These are phyloP conservation scores for Eubasilissa regina DNA, from an alignment of 1,140 invertebrate genomes.

Conservation along the genomic window DNA sequence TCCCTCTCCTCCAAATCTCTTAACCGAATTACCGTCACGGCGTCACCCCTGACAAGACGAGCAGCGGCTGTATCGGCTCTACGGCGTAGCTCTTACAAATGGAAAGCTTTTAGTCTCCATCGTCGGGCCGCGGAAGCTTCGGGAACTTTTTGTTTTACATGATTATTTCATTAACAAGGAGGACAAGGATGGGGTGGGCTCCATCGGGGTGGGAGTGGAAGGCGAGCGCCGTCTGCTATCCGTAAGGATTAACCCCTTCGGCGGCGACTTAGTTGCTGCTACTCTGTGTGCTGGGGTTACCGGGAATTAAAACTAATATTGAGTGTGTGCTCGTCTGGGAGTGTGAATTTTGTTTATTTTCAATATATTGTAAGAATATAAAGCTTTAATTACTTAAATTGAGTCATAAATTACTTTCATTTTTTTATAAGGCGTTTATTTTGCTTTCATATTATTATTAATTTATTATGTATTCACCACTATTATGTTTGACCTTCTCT, in stretches of 20 bases:
- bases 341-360: not conserved
- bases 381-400: too few relatives aligned
- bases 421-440: too few relatives aligned
- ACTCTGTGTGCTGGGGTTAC: conserved; percentile 6
- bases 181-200: conserved; percentile 12
- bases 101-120: conserved; percentile 61
- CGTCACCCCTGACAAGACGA: conserved; percentile 43
- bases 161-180: conserved; percentile 60
- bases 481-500: too few relatives aligned
- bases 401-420: too few relatives aligned
- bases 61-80: conserved; percentile 11
- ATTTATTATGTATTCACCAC: too few relatives aligned
- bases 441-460: too few relatives aligned
- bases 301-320: conserved; percentile 41
- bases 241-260: conserved; percentile 57
- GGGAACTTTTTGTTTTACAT: conserved; percentile 61
- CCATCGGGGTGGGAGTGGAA: conserved; percentile 24
- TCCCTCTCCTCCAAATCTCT: conserved; percentile 25
- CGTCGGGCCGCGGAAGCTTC: conserved; percentile 51
- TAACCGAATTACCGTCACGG: conserved; percentile 28
- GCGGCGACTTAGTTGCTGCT: conserved; percentile 37
- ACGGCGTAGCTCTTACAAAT: conserved; percentile 58
- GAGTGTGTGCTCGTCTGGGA: not conserved
- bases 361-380: too few relatives aligned
- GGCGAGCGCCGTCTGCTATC: conserved; percentile 18